Evolutionary conservation across 2,797 vertebrate genomes (phyloP), one percentile per base, ranked within the genome.

Genomic region (Amazona ochrocephala): DNA sequence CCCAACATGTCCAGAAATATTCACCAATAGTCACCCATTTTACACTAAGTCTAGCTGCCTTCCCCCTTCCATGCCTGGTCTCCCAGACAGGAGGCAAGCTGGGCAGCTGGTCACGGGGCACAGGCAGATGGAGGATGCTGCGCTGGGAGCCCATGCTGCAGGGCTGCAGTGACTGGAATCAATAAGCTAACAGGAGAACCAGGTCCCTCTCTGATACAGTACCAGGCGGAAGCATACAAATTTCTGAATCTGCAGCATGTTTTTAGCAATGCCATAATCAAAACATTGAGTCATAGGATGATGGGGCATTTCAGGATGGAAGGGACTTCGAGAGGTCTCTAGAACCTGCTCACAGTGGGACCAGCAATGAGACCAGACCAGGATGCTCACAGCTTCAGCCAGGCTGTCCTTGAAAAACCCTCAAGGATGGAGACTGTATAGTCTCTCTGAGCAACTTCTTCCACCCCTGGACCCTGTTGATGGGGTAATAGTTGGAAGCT

Each of bases 21-120:
- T 44, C 70, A 39, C 15, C 60, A 42, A 13, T 2, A 26, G 53
- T 7, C 45, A 50, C 26, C 17, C 12, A 7, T 13, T 29, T 32
- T 13, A 41, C 1, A 3, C 4, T 0, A 0, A 6, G 7, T 45
- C 13, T 13, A 30, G 16, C 6, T 1, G 0, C 27, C 72, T 54
- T 45, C 4, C 22, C 34, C 4, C 13, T 16, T 17, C 32, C n/a
- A 11, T 23, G 11, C 20, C 42, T 0, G 7, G 5, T n/a, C 22
- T 72, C 48, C 77, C 5, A 9, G 27, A 39, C 23, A 53, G n/a
- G 15, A 61, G 6, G 8, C 4, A 3, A 54, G 30, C 27, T 2
- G 7, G 18, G 18, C 17, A 16, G 30, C 10, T 1, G 2, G 45
- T 7, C 29, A 64, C 0, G 0, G 44, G 45, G 50, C 24, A 19